Percentiles rank a stretch among this genome's conserved stretches.
Conservation (phyloP, 2,888 invertebrate genomes). For the Drosophila engyochracea region DNA sequence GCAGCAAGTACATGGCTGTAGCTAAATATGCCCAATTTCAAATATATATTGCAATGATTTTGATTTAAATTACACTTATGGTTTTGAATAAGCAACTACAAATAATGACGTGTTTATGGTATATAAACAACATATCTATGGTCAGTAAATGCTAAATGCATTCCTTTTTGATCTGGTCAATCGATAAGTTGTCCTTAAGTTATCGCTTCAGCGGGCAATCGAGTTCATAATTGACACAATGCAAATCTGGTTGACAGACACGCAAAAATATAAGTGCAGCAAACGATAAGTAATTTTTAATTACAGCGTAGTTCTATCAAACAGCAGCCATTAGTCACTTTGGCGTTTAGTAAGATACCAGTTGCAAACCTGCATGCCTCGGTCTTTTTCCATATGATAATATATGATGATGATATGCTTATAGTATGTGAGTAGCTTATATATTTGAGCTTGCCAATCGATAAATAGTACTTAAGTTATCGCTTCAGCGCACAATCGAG, state of each 20-base stretch:
- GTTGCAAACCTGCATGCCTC: no score
- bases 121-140: background rate
- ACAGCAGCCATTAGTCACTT: no score
- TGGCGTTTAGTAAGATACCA: no score
- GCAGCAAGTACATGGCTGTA: background rate
- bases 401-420: no score
- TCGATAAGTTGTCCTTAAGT: slow-evolving; percentile 1
- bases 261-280: background rate
- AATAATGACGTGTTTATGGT: background rate
- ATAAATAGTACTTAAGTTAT: slow-evolving; percentile 2
- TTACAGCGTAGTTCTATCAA: no score
- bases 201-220: background rate
- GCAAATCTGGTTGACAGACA: background rate
- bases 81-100: background rate
- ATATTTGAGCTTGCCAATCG: background rate
- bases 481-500: background rate
- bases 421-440: no score
- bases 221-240: background rate
- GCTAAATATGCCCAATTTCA: background rate
- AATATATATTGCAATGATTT: background rate
- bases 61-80: background rate
- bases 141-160: background rate
- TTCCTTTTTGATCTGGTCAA: background rate
- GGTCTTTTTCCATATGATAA: no score
- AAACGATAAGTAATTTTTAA: no score